Percentiles rank a stretch among this genome's conserved stretches.
phyloP scores from a whole-genome alignment of 2,113 vertebrate species.

The Orthonyx spaldingii region DNA sequence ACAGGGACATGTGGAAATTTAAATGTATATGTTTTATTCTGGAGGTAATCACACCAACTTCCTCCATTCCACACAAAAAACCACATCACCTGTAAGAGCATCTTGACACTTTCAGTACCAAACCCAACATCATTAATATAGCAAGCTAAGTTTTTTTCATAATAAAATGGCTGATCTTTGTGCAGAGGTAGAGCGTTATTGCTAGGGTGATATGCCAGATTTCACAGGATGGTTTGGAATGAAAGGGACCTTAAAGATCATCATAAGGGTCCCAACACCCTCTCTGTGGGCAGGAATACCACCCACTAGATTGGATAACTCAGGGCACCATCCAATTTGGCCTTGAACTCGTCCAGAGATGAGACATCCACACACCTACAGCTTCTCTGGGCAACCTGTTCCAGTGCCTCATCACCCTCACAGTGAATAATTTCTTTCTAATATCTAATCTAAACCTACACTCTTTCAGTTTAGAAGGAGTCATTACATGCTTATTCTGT shows the following conservation, averaged over 20 bases:
- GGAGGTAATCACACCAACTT: neutral
- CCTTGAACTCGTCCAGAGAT: neutral
- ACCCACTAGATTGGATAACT: accelerated
- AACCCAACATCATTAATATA: neutral
- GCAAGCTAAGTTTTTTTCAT: neutral
- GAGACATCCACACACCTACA: neutral
- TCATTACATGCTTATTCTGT: neutral
- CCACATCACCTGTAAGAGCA: accelerated
- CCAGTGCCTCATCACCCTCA: neutral
- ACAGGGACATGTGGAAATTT: neutral
- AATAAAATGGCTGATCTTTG: neutral
- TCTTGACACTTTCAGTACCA: neutral
- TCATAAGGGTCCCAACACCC: neutral
- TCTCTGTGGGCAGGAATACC: neutral
- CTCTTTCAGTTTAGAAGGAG: neutral
- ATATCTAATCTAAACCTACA: neutral
- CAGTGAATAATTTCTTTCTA: neutral
- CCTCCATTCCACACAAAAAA: neutral
- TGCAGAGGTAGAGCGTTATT: neutral
- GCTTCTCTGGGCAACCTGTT: neutral
- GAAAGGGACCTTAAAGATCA: neutral
- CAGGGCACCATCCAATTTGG: neutral
- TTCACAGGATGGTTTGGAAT: neutral
- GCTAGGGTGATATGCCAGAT: neutral
- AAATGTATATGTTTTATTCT: neutral